A percentile compares a stretch with the other conserved stretches of the same genome.
phyloP scores from a whole-genome alignment of 1,140 invertebrate genomes.

The Brachionus koreanus region DNA sequence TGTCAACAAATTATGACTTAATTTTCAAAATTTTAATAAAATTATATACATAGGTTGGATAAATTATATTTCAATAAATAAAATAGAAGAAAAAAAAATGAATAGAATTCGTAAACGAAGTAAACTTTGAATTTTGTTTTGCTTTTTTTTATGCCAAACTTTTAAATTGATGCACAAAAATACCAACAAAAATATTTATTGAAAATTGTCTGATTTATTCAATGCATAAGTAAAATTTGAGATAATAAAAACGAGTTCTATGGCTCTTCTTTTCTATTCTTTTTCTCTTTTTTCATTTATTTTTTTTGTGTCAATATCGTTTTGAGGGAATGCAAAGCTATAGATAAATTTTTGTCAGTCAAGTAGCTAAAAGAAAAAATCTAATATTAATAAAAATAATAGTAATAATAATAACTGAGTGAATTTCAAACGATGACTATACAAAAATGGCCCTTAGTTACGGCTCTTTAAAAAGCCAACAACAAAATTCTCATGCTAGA shows the following conservation, averaged over 20 bases:
- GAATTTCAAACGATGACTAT: neutral
- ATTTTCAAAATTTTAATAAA: too few relatives aligned
- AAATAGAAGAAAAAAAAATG: neutral
- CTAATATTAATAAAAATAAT: too few relatives aligned
- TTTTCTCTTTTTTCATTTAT: too few relatives aligned
- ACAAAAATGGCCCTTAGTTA: neutral
- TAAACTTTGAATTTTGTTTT: neutral
- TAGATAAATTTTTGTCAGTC: neutral
- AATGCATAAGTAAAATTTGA: neutral
- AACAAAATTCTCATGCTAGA: slow-evolving; percentile 22
- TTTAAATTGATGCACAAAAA: neutral
- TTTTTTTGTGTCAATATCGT: neutral
- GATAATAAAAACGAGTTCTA: neutral
- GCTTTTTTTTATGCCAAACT: neutral
- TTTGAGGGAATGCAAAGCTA: neutral
- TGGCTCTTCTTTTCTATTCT: neutral
- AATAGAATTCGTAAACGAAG: neutral
- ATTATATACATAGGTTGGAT: too few relatives aligned
- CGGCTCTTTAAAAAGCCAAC: slow-evolving; percentile 9
- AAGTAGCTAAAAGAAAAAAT: neutral
- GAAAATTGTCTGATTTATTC: neutral
- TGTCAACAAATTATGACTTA: neutral
- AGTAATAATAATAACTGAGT: neutral
- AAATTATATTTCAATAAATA: too few relatives aligned
- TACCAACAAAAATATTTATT: neutral